Evolutionary conservation across 2,797 vertebrate genomes (phyloP).

Genomic region (Sebastes hubbsi): DNA sequence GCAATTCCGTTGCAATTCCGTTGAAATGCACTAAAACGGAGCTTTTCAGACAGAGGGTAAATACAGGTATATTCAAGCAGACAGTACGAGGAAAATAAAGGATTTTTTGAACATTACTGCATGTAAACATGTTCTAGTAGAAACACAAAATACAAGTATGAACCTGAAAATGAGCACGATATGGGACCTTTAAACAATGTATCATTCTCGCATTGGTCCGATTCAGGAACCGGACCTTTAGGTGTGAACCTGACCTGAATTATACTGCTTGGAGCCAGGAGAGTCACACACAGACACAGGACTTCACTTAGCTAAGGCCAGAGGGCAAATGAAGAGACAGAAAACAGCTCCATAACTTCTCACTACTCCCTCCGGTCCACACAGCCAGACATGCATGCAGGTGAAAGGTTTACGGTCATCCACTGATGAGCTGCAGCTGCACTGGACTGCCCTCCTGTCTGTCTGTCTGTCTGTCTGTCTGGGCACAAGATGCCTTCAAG

Average conservation of each 20-base stretch:
- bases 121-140: too few species aligned
- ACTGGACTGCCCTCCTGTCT: neutral
- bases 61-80: too few species aligned
- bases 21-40: too few species aligned
- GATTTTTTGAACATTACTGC: too few species aligned
- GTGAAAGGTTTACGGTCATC: slow-evolving; percentile 47
- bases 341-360: slow-evolving; percentile 38
- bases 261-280: slow-evolving; percentile 15
- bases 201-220: too few species aligned
- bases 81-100: too few species aligned
- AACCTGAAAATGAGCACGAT: too few species aligned
- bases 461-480: neutral
- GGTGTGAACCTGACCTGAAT: neutral
- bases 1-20: too few species aligned
- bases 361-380: neutral
- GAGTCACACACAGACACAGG: neutral
- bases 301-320: slow-evolving; percentile 7
- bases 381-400: slow-evolving; percentile 36
- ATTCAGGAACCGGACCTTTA: too few species aligned
- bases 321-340: slow-evolving; percentile 35
- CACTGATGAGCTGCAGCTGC: slow-evolving; percentile 34
- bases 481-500: neutral
- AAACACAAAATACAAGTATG: too few species aligned
- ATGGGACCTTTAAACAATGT: too few species aligned
- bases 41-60: too few species aligned